phyloP scores from a whole-genome alignment of 2,113 vertebrate species.

The Bufo gargarizans region DNA sequence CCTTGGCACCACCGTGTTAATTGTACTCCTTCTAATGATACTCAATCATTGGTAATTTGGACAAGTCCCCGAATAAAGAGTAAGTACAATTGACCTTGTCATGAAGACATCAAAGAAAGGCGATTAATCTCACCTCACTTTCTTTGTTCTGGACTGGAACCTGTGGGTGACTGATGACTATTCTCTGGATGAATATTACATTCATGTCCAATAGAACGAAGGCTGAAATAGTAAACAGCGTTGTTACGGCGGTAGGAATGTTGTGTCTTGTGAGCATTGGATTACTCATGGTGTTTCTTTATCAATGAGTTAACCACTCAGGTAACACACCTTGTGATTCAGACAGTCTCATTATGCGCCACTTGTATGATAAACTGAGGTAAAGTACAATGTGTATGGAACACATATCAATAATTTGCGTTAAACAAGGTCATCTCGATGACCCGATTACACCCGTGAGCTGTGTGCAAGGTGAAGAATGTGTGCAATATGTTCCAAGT shows the following conservation, averaged over 20 bases:
- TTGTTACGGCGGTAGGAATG: background rate
- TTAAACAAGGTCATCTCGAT: background rate
- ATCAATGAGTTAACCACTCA: conserved; percentile 19
- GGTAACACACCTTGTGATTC: conserved; percentile 46
- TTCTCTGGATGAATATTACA: background rate
- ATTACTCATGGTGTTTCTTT: conserved; percentile 35
- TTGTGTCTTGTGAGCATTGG: conserved; percentile 6
- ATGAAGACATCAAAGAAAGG: background rate
- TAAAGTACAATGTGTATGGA: conserved; percentile 25
- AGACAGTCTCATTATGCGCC: background rate
- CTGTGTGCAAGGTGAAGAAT: background rate
- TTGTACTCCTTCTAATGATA: background rate
- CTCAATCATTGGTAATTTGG: background rate
- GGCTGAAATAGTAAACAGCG: background rate
- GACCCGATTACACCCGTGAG: background rate
- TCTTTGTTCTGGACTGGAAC: conserved; percentile 12
- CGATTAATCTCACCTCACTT: conserved; percentile 9
- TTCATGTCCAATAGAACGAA: background rate
- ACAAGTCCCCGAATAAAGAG: background rate
- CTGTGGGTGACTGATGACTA: background rate
- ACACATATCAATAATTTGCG: background rate
- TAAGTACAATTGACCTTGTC: background rate
- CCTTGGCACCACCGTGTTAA: background rate
- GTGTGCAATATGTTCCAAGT: background rate
- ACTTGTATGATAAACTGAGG: background rate